Conservation (phyloP, 2,797 vertebrate genomes). For the Hydrolagus colliei region DNA sequence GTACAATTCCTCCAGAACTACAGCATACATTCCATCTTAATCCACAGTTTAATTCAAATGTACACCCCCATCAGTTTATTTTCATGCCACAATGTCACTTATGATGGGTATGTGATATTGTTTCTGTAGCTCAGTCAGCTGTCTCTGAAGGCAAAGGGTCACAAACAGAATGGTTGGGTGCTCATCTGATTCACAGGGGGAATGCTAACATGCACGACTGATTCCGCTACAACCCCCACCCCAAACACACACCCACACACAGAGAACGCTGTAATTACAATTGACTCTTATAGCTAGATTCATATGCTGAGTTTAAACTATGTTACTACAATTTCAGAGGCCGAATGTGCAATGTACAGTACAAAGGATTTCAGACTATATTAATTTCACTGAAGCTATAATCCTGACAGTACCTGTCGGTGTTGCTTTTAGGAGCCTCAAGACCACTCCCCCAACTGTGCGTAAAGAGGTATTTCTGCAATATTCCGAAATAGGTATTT, state of each 20-base stretch:
- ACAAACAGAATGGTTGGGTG: background rate
- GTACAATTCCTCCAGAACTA: background rate
- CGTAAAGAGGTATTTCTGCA: no score
- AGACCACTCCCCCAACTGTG: no score
- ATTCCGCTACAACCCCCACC: background rate
- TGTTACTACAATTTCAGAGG: no score
- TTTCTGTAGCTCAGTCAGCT: conserved; percentile 19
- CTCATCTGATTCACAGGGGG: background rate
- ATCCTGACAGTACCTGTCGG: no score
- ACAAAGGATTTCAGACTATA: no score
- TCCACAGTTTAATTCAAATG: conserved; percentile 14
- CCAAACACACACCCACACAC: no score
- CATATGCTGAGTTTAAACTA: background rate
- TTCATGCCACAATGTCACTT: background rate
- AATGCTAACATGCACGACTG: background rate
- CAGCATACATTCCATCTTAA: background rate
- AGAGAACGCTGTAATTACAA: background rate
- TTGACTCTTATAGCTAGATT: background rate
- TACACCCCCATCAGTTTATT: conserved; percentile 13
- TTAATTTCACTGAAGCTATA: no score
- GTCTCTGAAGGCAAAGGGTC: conserved; percentile 22
- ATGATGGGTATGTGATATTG: background rate
- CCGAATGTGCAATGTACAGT: no score
- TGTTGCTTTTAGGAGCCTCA: no score
- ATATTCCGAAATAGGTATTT: no score